phyloP scores from a whole-genome alignment of 2,113 vertebrate genomes.

The Gavia stellata region DNA sequence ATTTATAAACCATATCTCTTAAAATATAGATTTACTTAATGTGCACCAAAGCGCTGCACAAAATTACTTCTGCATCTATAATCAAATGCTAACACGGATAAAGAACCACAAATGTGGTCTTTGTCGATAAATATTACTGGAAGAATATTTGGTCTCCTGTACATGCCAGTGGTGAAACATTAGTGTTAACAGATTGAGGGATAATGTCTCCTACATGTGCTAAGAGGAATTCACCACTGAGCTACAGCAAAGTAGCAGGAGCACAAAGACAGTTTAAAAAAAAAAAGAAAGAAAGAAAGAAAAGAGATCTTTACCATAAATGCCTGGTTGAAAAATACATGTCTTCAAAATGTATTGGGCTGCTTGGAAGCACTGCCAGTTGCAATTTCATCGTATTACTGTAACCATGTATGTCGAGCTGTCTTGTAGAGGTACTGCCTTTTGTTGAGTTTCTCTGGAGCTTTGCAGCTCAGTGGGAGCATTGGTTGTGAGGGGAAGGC shows the following conservation, averaged over 20 bases:
- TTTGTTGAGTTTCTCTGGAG: not conserved
- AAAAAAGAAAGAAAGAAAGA: not conserved
- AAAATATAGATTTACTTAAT: not conserved
- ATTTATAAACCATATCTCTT: not conserved
- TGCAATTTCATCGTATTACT: not conserved
- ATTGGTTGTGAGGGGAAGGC: not conserved
- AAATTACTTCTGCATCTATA: not conserved
- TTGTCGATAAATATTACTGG: not conserved
- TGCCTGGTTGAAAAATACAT: not conserved
- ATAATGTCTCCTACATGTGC: not conserved
- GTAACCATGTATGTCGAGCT: not conserved
- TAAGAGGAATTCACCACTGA: not conserved
- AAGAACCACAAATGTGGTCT: not conserved
- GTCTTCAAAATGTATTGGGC: not conserved
- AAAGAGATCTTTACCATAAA: not conserved
- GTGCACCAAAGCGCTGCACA: not conserved
- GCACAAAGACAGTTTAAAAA: not conserved
- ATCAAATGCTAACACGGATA: not conserved
- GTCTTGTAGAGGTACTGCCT: not conserved
- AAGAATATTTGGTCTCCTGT: not conserved
- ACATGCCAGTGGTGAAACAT: not conserved
- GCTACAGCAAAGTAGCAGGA: not conserved
- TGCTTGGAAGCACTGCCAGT: not conserved
- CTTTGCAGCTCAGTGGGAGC: not conserved
- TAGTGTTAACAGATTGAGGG: not conserved